These are phyloP conservation scores for Chlorops oryzae DNA, from an alignment of 1,140 invertebrate species.

Conservation along the genomic window DNA sequence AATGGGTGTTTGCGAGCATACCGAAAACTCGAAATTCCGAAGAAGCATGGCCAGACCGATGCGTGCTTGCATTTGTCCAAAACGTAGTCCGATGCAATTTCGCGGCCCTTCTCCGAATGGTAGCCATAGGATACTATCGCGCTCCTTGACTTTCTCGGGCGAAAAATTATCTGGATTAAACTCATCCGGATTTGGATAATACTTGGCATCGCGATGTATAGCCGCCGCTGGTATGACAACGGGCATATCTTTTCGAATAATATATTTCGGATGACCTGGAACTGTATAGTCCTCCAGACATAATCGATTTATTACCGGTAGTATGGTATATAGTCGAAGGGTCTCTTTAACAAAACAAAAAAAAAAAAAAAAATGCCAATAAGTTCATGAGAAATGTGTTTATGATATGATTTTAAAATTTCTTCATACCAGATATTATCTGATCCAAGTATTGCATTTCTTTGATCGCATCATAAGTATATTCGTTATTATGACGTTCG, in stretches of 20 bases:
- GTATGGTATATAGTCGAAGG: conserved; percentile 32
- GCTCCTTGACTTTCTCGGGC: conserved; percentile 40
- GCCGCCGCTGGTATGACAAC: conserved; percentile 53
- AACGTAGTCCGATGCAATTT: conserved; percentile 49
- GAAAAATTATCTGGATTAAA: conserved; percentile 54
- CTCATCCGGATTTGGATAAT: conserved; percentile 52
- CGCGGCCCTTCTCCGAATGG: conserved; percentile 54
- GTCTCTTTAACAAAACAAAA: conserved; percentile 28
- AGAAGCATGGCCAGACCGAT: conserved; percentile 41
- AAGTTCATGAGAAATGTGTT: neutral
- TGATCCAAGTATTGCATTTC: conserved; percentile 42
- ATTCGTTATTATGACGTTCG: conserved; percentile 16
- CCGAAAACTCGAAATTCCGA: conserved; percentile 26
- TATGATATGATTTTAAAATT: neutral
- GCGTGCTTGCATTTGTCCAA: conserved; percentile 44
- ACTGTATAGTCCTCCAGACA: conserved; percentile 46
- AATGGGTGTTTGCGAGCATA: conserved; percentile 18
- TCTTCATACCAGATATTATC: conserved; percentile 36
- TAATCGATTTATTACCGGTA: conserved; percentile 49
- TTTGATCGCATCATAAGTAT: conserved; percentile 40
- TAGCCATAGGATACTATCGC: conserved; percentile 48
- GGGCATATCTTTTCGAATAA: conserved; percentile 33
- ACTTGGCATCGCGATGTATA: conserved; percentile 53
- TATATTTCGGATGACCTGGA: conserved; percentile 37
- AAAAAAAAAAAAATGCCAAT: neutral